phyloP scores from a whole-genome alignment of 1,140 invertebrate species.

The Drosophila funebris region DNA sequence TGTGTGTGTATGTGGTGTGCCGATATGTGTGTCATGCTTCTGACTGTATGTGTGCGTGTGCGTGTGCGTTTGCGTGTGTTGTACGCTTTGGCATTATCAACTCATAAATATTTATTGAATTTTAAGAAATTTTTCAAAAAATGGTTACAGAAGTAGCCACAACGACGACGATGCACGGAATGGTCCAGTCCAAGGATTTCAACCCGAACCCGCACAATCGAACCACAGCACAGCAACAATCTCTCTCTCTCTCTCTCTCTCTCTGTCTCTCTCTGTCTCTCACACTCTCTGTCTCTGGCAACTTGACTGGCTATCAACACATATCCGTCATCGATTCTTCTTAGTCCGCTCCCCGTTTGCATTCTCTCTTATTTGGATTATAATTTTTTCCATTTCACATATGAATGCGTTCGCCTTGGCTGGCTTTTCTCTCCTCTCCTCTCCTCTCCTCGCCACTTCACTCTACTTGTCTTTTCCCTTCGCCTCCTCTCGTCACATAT shows the following conservation, averaged over 20 bases:
- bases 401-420: conserved; percentile 72
- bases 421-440: conserved; percentile 16
- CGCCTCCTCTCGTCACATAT: background rate
- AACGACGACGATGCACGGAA: background rate
- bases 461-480: background rate
- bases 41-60: conserved; percentile 28
- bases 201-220: background rate
- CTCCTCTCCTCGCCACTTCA: background rate
- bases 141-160: conserved; percentile 41
- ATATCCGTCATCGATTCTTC: conserved; percentile 51
- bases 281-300: background rate
- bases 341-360: conserved; percentile 42
- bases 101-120: conserved; percentile 83
- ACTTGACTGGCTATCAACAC: conserved; percentile 35
- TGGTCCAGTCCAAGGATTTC: background rate
- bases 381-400: conserved; percentile 83
- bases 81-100: conserved; percentile 71
- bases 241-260: background rate
- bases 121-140: conserved; percentile 80
- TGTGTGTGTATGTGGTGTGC: conserved; percentile 24
- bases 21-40: conserved; percentile 8
- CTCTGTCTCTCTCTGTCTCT: background rate
- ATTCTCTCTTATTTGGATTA: conserved; percentile 81
- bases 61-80: conserved; percentile 21
- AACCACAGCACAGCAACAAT: background rate